Base-by-base conservation (phyloP, 2,888 invertebrate genomes). In the Meiosimyza platycephala region DNA sequence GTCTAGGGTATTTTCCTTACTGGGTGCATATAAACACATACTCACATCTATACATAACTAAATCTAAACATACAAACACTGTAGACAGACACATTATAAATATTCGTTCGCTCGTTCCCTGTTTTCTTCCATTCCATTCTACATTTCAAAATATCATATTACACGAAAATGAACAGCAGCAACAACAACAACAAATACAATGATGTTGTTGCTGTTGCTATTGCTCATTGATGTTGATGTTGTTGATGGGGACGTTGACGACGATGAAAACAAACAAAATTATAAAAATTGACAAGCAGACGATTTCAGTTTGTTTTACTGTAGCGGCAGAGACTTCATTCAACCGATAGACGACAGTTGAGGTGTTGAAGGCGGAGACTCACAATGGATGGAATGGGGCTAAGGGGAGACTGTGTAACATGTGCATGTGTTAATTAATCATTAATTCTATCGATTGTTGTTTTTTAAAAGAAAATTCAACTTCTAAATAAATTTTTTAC, bases 141-240 rank as follows among this genome's bases (percentile, higher is more conserved):
- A 54, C 60, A 66, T 72, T 75, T 75, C 59, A 75, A 62, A 68
- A 74, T 75, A 77, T 77, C 77, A 75, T 73, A 72, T 77, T 77
- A 72, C 77, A 75, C 69, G 67, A 63, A 72, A 63, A 71, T 66
- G 71, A 68, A 22, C 47, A 63, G 47, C 66, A 72, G 50, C 72
- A 64, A 40, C 18, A 68, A 63, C 52, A 66, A 60, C 72, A 69
- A 66, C 50, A 68, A 69, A 28, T 28, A 16, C 16, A 15, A 16
- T 48, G 68, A 52, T 18, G 16, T 64, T 22, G 18, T 57, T 51
- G 16, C 52, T 13, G 62, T 54, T 62, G 64, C 47, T 50, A n/a
- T 60, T 63, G 55, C 33, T 13, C 13, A 16, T 57, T 47, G 59
- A 33, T 68, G 33, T 60, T 65, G 50, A 47, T 18, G 50, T 9